A percentile compares a stretch with the other conserved stretches of the same genome.
Evolutionary conservation across 2,113 vertebrate genomes (phyloP).

Genomic region (Lutjanus erythropterus): DNA sequence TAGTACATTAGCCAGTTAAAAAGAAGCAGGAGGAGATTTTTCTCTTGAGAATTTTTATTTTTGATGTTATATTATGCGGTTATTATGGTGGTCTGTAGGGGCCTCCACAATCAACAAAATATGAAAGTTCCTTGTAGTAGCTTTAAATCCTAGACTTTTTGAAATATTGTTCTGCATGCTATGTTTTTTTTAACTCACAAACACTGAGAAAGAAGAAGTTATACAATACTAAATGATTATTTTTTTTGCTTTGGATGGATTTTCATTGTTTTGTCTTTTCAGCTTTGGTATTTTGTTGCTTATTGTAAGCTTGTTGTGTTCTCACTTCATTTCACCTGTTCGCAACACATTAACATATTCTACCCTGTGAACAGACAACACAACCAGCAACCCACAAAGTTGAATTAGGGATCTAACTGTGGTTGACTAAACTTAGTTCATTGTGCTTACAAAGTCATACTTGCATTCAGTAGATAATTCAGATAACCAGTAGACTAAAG

Average conservation of each 20-base stretch:
- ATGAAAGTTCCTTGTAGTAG: no score
- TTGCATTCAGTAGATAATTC: slow-evolving; percentile 24
- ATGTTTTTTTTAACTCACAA: background rate
- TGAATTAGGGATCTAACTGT: slow-evolving; percentile 13
- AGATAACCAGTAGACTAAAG: slow-evolving; percentile 45
- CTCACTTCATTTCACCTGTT: slow-evolving; percentile 64
- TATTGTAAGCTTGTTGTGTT: slow-evolving; percentile 46
- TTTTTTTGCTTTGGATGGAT: slow-evolving; percentile 21
- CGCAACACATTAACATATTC: slow-evolving; percentile 29
- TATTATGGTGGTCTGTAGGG: no score
- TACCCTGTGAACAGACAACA: slow-evolving; percentile 25
- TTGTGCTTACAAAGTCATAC: slow-evolving; percentile 17
- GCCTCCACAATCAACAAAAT: no score
- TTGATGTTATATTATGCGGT: no score
- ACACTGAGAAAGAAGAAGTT: slow-evolving; percentile 2
- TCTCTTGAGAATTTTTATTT: no score
- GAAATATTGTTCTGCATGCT: slow-evolving; percentile 10
- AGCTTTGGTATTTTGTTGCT: slow-evolving; percentile 37
- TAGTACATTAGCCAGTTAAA: no score
- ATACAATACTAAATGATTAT: background rate
- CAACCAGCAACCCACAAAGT: slow-evolving; percentile 11
- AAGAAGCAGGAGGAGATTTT: no score
- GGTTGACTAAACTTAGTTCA: slow-evolving; percentile 1
- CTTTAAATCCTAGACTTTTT: background rate
- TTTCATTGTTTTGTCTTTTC: slow-evolving; percentile 51